Base-by-base conservation (phyloP, 2,113 vertebrate genomes). In the Sitta europaea region DNA sequence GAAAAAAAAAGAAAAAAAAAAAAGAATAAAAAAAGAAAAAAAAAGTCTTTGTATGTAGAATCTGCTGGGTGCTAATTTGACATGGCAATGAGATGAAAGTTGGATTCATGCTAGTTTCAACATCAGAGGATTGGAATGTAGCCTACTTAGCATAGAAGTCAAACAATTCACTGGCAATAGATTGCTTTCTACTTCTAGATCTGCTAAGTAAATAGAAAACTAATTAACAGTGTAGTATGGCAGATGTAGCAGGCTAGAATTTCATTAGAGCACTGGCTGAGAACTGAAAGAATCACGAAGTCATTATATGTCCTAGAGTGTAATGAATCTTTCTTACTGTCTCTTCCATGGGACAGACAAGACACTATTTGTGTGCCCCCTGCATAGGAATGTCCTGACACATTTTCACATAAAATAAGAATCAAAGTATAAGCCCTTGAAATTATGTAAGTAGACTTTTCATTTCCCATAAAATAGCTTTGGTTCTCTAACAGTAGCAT, bases 131-230 rank as follows among this genome's bases (percentile, higher is more conserved):
- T 97, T 71, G 97, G 98, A 99, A 98, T 98, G 98, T 94, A 90
- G 89, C 96, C 97, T 96, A 83, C 97, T 98, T 98, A 98, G 98
- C 98, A 97, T 50, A 92, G 94, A 97, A 98, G 98, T 98, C 98
- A 98, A 97, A 98, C 97, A 98, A 97, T 98, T 97, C 97, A 94
- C 92, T 95, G 88, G 97, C 98, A 95, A 89, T 97, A 97, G 98
- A 98, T 97, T 96, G 95, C 98, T 97, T 97, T 98, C 97, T 97
- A 97, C 97, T 97, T 96, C 94, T 91, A 97, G 97, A 98, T 96
- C 97, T 95, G 95, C 98, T 98, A 97, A 98, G 98, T 98, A 98
- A 98, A 98, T 97, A 98, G 97, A 97, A 98, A 98, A 98, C 97
- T 98, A 98, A 98, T 98, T 98, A 98, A 98, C 98, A 98, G 96